These are phyloP conservation scores for Cardiocondyla obscurior DNA, from an alignment of 1,140 invertebrate genomes.

Conservation along the genomic window DNA sequence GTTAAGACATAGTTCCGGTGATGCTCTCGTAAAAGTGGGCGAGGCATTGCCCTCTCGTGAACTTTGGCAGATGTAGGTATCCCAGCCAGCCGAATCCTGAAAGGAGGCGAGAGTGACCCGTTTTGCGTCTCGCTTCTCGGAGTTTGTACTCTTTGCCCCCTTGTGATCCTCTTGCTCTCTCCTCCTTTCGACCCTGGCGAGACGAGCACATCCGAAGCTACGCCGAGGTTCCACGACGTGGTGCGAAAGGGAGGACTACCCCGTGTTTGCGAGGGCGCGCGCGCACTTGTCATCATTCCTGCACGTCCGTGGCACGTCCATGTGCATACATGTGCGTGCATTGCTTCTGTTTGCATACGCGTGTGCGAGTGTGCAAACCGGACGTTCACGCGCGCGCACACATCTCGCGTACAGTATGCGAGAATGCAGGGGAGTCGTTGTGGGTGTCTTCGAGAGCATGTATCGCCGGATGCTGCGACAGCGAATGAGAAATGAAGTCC, in stretches of 20 bases:
- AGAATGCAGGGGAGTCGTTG: constrained; percentile 28
- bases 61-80: constrained; percentile 78
- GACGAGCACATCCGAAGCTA: constrained; percentile 62
- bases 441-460: background rate
- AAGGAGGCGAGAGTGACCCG: constrained; percentile 76
- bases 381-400: background rate
- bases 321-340: too few relatives aligned
- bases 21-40: constrained; percentile 75
- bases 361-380: background rate
- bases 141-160: constrained; percentile 59
- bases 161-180: constrained; percentile 44
- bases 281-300: background rate
- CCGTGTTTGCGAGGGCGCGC: constrained; percentile 23
- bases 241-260: constrained; percentile 56
- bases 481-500: constrained; percentile 45
- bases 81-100: constrained; percentile 74
- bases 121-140: constrained; percentile 74
- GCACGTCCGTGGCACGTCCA: too few relatives aligned
- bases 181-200: constrained; percentile 46
- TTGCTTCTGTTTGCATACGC: too few relatives aligned
- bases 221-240: constrained; percentile 65
- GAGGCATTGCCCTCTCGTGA: constrained; percentile 78
- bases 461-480: constrained; percentile 12
- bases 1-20: constrained; percentile 42
- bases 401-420: constrained; percentile 15